Conservation (phyloP, 2,888 invertebrate genomes). For the Tipula helvola region DNA sequence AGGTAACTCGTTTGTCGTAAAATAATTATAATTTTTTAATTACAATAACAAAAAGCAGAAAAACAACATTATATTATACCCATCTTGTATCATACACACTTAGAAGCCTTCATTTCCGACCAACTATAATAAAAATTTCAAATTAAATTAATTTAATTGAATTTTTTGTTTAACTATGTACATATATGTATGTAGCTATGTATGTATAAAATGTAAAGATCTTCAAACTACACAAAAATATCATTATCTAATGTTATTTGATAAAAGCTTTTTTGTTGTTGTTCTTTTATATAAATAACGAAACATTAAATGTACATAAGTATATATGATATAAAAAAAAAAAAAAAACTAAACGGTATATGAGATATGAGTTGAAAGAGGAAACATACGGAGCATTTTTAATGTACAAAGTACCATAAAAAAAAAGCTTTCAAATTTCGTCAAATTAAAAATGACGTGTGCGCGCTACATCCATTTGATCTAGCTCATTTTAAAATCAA, state of each 20-base stretch:
- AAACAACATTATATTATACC: not conserved
- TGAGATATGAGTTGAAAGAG: not conserved
- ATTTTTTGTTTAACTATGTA: not conserved
- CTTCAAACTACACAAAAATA: not conserved
- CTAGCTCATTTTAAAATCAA: too few species aligned
- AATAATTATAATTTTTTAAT: not conserved
- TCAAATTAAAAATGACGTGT: not conserved
- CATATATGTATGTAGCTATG: not conserved
- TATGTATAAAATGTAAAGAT: not conserved
- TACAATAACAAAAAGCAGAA: not conserved
- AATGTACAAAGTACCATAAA: not conserved
- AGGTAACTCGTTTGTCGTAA: not conserved
- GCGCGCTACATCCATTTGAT: not conserved
- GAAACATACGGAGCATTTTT: not conserved
- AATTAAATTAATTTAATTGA: not conserved
- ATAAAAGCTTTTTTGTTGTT: not conserved
- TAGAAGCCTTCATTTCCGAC: not conserved
- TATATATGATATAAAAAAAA: not conserved
- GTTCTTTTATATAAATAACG: not conserved
- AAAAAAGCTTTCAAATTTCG: not conserved
- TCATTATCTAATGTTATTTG: conserved; percentile 4
- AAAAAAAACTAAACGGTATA: not conserved
- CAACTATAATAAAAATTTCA: not conserved
- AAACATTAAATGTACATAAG: not conserved
- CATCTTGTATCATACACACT: not conserved